Conservation (phyloP, 2,888 invertebrate genomes). For the Leptopterna dolabrata region DNA sequence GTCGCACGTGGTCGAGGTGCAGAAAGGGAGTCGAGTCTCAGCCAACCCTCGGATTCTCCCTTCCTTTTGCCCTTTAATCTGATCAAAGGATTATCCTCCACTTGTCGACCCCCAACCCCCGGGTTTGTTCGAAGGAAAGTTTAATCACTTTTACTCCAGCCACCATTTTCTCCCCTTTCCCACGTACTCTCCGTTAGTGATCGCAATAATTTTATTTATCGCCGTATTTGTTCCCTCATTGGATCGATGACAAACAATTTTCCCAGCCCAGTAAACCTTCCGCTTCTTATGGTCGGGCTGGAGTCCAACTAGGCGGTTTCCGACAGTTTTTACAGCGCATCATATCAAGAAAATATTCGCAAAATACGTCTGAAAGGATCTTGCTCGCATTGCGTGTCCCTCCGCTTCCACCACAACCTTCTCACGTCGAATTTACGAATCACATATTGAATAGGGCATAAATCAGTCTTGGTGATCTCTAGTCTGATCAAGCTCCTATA, state of each 20-base stretch:
- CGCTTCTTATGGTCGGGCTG: too few species aligned
- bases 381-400: too few species aligned
- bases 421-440: too few species aligned
- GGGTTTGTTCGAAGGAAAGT: not conserved
- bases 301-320: too few species aligned
- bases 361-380: too few species aligned
- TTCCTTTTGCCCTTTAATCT: not conserved
- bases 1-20: not conserved
- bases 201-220: not conserved
- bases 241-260: not conserved
- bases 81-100: slow-evolving; percentile 7
- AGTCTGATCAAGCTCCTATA: too few species aligned
- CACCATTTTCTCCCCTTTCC: not conserved
- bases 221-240: not conserved
- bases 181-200: not conserved
- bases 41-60: not conserved
- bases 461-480: too few species aligned
- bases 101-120: not conserved
- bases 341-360: too few species aligned
- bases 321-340: too few species aligned
- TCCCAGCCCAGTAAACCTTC: too few species aligned
- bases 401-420: too few species aligned
- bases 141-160: not conserved
- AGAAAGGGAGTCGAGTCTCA: not conserved
- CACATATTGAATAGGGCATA: too few species aligned